These are phyloP conservation scores for Coleophora deauratella DNA, from an alignment of 2,888 invertebrate genomes.

Conservation along the genomic window DNA sequence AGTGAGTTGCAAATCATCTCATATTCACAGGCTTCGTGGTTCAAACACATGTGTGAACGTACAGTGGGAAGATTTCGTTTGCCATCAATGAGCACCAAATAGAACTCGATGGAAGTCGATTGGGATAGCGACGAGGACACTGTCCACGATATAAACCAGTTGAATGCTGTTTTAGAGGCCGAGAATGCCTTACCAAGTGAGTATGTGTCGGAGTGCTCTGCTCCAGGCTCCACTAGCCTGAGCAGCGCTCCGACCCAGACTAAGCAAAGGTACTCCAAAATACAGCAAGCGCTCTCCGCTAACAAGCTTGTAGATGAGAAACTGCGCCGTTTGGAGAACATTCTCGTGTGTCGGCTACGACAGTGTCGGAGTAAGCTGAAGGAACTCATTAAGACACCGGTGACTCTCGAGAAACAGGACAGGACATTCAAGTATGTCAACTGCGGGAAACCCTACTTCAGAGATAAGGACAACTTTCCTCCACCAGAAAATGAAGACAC, in stretches of 20 bases:
- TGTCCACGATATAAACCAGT: constrained; percentile 27
- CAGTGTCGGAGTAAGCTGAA: constrained; percentile 44
- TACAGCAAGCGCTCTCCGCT: constrained; percentile 38
- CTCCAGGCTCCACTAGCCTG: too few species aligned
- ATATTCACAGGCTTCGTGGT: too few species aligned
- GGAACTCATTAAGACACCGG: constrained; percentile 19
- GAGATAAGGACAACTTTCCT: constrained; percentile 69
- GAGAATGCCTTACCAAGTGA: constrained; percentile 14
- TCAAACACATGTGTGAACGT: neutral
- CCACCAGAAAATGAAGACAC: constrained; percentile 77
- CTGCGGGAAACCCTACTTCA: constrained; percentile 79
- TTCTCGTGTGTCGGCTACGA: constrained; percentile 31
- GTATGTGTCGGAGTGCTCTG: neutral
- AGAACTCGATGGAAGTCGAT: constrained; percentile 11
- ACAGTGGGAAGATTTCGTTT: neutral
- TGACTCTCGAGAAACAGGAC: constrained; percentile 18
- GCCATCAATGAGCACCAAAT: neutral
- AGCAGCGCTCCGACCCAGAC: constrained; percentile 9
- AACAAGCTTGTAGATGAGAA: constrained; percentile 53
- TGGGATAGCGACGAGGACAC: constrained; percentile 30
- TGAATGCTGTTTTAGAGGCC: constrained; percentile 26
- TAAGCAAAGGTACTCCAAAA: constrained; percentile 22
- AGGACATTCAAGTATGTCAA: constrained; percentile 34
- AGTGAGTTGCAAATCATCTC: too few species aligned
- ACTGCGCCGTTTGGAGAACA: constrained; percentile 37